Evolutionary conservation across 1,140 invertebrate genomes (phyloP).

Genomic region (Drosophila kepulauana): DNA sequence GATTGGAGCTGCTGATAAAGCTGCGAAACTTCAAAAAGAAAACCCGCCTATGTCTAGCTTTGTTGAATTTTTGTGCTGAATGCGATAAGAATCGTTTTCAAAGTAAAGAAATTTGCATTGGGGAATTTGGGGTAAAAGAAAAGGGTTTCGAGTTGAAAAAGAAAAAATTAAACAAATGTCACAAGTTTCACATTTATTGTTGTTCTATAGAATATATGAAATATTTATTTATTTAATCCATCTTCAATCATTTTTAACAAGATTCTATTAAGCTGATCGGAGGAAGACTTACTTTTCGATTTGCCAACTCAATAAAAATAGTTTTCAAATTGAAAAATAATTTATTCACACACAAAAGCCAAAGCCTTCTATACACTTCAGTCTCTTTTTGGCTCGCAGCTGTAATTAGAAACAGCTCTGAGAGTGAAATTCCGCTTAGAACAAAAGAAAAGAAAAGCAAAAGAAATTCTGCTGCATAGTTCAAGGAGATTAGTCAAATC

Average conservation of each 20-base stretch:
- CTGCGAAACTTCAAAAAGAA: background rate
- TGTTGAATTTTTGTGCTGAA: background rate
- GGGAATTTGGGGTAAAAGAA: too few species aligned
- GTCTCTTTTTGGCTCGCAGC: background rate
- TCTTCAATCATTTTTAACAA: too few species aligned
- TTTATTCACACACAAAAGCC: too few species aligned
- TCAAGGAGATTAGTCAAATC: background rate
- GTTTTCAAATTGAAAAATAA: too few species aligned
- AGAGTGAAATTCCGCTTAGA: background rate
- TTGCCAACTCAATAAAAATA: too few species aligned
- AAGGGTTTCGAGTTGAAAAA: too few species aligned
- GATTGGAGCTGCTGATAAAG: background rate
- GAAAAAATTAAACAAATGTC: too few species aligned
- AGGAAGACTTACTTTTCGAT: too few species aligned
- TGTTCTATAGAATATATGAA: too few species aligned
- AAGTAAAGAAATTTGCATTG: background rate
- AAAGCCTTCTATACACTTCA: background rate
- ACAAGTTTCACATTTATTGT: too few species aligned
- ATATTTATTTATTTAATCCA: too few species aligned
- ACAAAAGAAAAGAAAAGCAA: background rate
- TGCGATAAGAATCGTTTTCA: background rate
- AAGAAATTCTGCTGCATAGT: constrained; percentile 4
- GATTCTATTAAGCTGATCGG: too few species aligned
- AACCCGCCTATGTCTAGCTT: background rate
- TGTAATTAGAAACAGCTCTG: background rate